Evolutionary conservation across 2,113 vertebrate genomes (phyloP).

Genomic region (Apteryx mantelli): DNA sequence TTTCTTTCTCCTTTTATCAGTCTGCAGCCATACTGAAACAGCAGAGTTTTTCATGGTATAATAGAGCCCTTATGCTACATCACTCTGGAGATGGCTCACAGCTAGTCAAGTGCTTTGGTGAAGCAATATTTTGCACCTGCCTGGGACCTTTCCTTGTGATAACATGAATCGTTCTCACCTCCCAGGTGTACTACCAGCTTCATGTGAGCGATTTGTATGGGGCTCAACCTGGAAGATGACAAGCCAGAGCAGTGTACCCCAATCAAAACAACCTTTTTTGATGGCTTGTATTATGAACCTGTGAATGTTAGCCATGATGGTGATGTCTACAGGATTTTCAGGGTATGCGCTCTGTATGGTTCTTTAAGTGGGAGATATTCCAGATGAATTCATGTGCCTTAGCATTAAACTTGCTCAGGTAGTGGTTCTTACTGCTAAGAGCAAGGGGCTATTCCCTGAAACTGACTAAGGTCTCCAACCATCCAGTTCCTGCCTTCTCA

Average conservation of each 20-base stretch:
- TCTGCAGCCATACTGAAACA: neutral
- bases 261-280: slow-evolving; percentile 67
- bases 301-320: slow-evolving; percentile 69
- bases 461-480: neutral
- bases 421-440: neutral
- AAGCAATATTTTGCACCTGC: neutral
- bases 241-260: slow-evolving; percentile 38
- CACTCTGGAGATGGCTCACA: neutral
- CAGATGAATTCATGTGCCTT: neutral
- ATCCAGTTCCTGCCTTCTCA: neutral
- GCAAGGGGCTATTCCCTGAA: neutral
- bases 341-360: slow-evolving; percentile 45
- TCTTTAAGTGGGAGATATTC: neutral
- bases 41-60: neutral
- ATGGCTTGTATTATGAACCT: slow-evolving; percentile 74
- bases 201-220: slow-evolving; percentile 6
- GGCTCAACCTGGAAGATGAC: slow-evolving; percentile 70
- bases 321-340: slow-evolving; percentile 64
- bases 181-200: slow-evolving; percentile 67
- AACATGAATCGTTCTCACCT: neutral
- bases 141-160: neutral
- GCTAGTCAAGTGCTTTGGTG: no score
- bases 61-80: no score
- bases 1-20: neutral
- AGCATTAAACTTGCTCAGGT: neutral